phyloP scores from a whole-genome alignment of 2,113 vertebrate genomes.

The Phaethon lepturus region DNA sequence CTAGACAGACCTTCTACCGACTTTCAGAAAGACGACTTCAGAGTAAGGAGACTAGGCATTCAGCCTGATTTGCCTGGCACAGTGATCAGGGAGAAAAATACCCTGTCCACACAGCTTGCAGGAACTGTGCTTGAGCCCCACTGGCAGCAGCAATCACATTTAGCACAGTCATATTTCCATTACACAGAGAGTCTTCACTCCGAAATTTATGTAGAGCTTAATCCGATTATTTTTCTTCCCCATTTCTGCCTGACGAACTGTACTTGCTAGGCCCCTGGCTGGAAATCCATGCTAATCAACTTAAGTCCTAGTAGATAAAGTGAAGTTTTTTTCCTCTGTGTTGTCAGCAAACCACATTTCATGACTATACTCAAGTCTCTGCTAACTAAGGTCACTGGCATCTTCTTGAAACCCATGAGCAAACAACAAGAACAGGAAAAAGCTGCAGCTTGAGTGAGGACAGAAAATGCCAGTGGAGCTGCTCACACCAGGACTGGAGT shows the following conservation, averaged over 20 bases:
- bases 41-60: not conserved
- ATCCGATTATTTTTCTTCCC: constrained; percentile 51
- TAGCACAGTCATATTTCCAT: not conserved
- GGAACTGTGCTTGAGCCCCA: not conserved
- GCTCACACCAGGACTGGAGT: not conserved
- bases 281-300: constrained; percentile 72
- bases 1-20: not conserved
- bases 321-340: constrained; percentile 4
- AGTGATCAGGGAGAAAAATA: not conserved
- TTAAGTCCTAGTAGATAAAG: constrained; percentile 9
- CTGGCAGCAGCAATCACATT: constrained; percentile 12
- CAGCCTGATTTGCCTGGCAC: not conserved
- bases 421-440: not conserved
- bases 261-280: constrained; percentile 29
- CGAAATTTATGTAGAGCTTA: constrained; percentile 39
- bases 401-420: not conserved
- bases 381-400: not conserved
- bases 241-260: constrained; percentile 18
- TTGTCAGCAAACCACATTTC: constrained; percentile 55
- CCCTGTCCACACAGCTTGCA: not conserved
- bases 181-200: not conserved
- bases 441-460: not conserved
- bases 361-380: not conserved
- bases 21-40: not conserved
- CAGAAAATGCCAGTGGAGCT: not conserved